phyloP scores from a whole-genome alignment of 2,888 invertebrate species.

The Ophioninae sp. region DNA sequence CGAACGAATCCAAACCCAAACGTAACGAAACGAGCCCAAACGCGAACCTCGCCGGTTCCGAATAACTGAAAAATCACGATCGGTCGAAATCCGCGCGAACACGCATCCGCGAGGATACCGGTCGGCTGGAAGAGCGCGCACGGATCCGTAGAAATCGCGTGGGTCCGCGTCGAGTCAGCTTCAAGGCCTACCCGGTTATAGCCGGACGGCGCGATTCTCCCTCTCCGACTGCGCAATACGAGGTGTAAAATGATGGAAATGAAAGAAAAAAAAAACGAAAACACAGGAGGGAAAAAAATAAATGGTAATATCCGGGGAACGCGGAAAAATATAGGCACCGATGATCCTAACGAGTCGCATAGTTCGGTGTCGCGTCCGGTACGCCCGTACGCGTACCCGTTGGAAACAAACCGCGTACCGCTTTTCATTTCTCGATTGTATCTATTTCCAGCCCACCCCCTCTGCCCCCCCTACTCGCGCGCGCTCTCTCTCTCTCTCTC shows the following conservation, averaged over 20 bases:
- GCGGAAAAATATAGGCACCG: constrained; percentile 56
- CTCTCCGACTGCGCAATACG: constrained; percentile 68
- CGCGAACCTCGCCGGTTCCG: background rate
- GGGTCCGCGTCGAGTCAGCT: constrained; percentile 75
- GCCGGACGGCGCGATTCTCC: constrained; percentile 69
- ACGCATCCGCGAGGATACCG: background rate
- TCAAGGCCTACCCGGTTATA: constrained; percentile 79
- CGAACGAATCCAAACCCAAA: background rate
- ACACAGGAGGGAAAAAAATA: constrained; percentile 19
- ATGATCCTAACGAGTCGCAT: constrained; percentile 4
- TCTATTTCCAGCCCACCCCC: constrained; percentile 11
- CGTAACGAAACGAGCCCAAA: background rate
- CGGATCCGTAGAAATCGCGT: constrained; percentile 69
- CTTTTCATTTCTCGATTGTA: constrained; percentile 54
- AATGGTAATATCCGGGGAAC: constrained; percentile 50
- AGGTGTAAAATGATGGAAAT: constrained; percentile 68
- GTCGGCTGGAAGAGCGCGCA: background rate
- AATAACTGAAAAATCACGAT: background rate
- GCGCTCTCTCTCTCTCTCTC: constrained; percentile 28
- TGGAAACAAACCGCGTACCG: constrained; percentile 41
- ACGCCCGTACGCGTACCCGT: constrained; percentile 35
- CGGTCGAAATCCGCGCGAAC: constrained; percentile 13
- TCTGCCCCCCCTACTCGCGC: constrained; percentile 41
- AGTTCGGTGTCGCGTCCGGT: constrained; percentile 7
- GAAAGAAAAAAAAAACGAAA: constrained; percentile 39